Base-by-base conservation (phyloP, 1,140 invertebrate species). In the Hylaeus volcanicus region DNA sequence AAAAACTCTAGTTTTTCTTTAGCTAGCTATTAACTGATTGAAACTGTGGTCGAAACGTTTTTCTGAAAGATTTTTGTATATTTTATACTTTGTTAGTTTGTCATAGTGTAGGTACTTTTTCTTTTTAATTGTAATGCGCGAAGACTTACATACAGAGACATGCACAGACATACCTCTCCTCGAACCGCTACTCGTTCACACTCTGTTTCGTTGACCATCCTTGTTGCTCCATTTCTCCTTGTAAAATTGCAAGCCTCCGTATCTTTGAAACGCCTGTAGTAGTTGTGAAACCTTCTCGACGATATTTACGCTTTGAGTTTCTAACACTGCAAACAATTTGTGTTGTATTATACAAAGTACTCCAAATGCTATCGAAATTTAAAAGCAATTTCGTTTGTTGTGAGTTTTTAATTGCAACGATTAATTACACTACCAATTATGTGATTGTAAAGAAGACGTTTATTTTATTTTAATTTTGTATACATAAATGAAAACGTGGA, bases 111-210 rank as follows among this genome's bases (percentile, higher is more conserved):
- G 26, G 26, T 26, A 26, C 26, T 26, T 51, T 65, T 26, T 68
- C 69, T 39, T 26, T 51, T 11, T 37, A 43, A 8, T 63, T 45
- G 26, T 65, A n/a, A 65, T 15, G 14, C 70, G 77, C 43, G 39
- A 14, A 74, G 37, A 79, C 77, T 43, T 74, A 79, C 65, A 81
- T 88, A 82, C 75, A 87, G 85, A 85, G 83, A 86, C 77, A 82
- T 77, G 82, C 85, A 80, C 76, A 71, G 85, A 86, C 81, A 83
- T 65, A 81, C 64, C 78, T 56, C 41, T 81, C 65, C 79, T 60
- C n/a, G 41, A 76, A 75, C 79, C 79, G 79, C 43, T 81, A 51
- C 70, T 76, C 74, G 56, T 85, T 85, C 64, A 82, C 60, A 77
- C 84, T 84, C 74, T 84, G 15, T 85, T 85, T 86, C 74, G 55